Conservation (phyloP, 2,113 vertebrate species). For the Illadopsis cleaveri region DNA sequence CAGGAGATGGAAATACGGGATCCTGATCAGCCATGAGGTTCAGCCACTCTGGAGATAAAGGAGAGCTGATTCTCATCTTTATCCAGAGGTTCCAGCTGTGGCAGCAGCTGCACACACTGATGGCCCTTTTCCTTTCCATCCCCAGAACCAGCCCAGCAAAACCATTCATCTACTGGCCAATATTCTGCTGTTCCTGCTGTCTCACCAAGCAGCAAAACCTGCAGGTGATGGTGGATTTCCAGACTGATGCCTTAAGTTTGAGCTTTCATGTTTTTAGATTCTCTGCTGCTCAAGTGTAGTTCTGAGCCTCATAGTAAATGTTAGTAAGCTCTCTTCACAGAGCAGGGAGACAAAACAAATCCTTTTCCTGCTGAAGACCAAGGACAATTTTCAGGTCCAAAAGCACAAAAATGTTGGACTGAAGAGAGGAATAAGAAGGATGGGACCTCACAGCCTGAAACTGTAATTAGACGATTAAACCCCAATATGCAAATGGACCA, state of each 20-base stretch:
- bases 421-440: no score
- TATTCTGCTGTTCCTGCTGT: not conserved
- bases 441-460: no score
- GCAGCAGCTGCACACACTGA: not conserved
- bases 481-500: no score
- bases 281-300: no score
- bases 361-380: no score
- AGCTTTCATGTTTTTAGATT: no score
- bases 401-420: no score
- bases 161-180: not conserved
- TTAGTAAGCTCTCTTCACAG: no score
- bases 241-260: not conserved
- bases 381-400: no score
- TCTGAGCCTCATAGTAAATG: no score
- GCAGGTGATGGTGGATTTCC: not conserved
- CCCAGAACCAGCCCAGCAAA: not conserved
- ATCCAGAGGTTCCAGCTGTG: not conserved
- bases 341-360: no score
- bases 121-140: not conserved
- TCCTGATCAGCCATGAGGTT: not conserved
- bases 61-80: not conserved
- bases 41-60: not conserved
- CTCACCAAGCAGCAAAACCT: not conserved
- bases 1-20: not conserved
- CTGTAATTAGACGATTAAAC: no score